Base-by-base conservation (phyloP, 2,888 invertebrate genomes). In the Cepaea hortensis region DNA sequence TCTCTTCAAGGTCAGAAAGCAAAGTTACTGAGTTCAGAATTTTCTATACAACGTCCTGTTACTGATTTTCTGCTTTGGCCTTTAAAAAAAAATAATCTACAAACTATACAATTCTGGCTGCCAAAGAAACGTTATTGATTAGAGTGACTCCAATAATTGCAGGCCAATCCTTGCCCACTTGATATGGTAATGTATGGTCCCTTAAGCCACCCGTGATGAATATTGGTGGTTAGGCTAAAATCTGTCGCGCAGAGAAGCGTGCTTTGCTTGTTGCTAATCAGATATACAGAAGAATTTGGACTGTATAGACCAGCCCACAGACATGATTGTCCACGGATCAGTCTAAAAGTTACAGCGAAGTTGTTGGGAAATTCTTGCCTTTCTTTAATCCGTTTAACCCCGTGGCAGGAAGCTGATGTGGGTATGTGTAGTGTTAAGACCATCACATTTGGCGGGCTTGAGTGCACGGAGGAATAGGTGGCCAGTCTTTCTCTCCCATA, bases 121-220 rank as follows among this genome's bases (percentile, higher is more conserved):
- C 46, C 46, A 73, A 73, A 73, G 73, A 73, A 73, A 73, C 48
- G 15, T 4, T 73, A 73, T 73, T 73, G 73, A 73, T 73, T 77
- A 55, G 55, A 55, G 50, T 23, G n/a, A 23, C 55, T 55, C n/a
- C 6, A 77, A 61, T 77, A 77, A 55, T 50, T 55, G 55, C 18
- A 23, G 23, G 55, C n/a, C n/a, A 55, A 6, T 23, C 55, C 11
- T 6, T 55, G 13, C n/a, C 23, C 18, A 77, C 77, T 77, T 55
- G 55, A 55, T 3, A 55, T 76, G 76, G 76, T 76, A 76, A 76
- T 76, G 50, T 20, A 20, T 4, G 15, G 76, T 76, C 50, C 48
- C 76, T 76, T 48, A 76, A 76, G 50, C 48, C 7, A 76, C 76
- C 9, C 18, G 2, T 18, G 50, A 48, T 76, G 76, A 76, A 7